Evolutionary conservation across 2,888 invertebrate genomes (phyloP).

Genomic region (Calliphora vomitoria): DNA sequence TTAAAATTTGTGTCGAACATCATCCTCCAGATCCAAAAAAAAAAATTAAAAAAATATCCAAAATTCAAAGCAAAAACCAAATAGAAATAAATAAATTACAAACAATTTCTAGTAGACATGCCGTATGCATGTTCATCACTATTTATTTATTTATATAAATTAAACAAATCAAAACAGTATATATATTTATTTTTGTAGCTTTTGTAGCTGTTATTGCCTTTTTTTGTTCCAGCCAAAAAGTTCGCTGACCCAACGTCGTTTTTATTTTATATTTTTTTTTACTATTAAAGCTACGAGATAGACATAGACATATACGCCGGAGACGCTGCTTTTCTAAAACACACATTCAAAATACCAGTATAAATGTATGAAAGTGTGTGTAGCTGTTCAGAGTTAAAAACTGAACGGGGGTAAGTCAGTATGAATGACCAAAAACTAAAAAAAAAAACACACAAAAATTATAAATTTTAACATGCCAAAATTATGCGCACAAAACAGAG

Average conservation of each 20-base stretch:
- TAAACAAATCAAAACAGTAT: conserved; percentile 52
- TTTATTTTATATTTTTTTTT: conserved; percentile 40
- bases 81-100: conserved; percentile 38
- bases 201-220: conserved; percentile 50
- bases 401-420: not conserved
- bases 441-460: conserved; percentile 18
- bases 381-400: not conserved
- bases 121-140: conserved; percentile 41
- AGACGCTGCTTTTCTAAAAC: not conserved
- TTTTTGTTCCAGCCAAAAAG: conserved; percentile 54
- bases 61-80: not conserved
- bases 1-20: conserved; percentile 54
- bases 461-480: conserved; percentile 56
- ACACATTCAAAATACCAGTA: not conserved
- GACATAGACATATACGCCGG: not conserved
- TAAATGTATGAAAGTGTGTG: not conserved
- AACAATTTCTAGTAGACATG: conserved; percentile 23
- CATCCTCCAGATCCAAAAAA: conserved; percentile 31
- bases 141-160: conserved; percentile 46
- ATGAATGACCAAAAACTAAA: conserved; percentile 36
- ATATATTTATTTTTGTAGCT: not conserved
- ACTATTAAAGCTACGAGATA: conserved; percentile 51
- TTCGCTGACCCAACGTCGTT: conserved; percentile 66
- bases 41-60: no score
- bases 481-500: conserved; percentile 28